Conservation (phyloP, 2,888 invertebrate genomes). For the Micoletzkya japonica region DNA sequence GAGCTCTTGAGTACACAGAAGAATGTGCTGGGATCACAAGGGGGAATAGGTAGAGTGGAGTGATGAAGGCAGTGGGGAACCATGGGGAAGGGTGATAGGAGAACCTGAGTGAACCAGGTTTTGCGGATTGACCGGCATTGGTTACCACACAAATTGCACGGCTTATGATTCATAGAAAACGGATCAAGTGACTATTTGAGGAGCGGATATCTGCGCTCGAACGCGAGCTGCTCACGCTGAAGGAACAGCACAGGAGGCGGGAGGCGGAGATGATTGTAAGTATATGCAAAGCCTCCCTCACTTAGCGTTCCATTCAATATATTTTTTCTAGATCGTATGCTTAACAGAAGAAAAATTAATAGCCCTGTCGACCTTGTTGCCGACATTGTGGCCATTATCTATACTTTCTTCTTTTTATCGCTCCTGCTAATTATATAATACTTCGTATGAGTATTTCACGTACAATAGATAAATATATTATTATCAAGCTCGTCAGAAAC, state of each 20-base stretch:
- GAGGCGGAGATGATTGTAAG: conserved; percentile 22
- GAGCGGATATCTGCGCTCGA: conserved; percentile 2
- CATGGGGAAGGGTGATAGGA: no score
- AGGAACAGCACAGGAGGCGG: conserved; percentile 1
- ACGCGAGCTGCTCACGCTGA: conserved; percentile 9
- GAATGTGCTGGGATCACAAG: no score
- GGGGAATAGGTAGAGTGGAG: no score
- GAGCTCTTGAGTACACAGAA: no score
- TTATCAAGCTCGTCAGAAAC: no score
- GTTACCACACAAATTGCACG: no score
- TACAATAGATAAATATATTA: not conserved
- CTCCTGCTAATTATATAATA: not conserved
- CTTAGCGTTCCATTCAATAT: not conserved
- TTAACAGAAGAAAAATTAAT: no score
- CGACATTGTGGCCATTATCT: not conserved
- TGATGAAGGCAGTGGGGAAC: no score
- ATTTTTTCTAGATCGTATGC: not conserved
- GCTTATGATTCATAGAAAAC: no score
- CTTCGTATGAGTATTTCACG: not conserved
- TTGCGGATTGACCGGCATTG: no score
- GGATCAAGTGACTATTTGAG: not conserved
- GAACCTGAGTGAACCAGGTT: not conserved
- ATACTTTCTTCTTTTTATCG: not conserved
- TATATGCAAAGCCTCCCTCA: not conserved
- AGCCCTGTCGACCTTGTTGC: no score